Evolutionary conservation across 2,888 invertebrate genomes (phyloP).

Genomic region (Tiliacea citrago): DNA sequence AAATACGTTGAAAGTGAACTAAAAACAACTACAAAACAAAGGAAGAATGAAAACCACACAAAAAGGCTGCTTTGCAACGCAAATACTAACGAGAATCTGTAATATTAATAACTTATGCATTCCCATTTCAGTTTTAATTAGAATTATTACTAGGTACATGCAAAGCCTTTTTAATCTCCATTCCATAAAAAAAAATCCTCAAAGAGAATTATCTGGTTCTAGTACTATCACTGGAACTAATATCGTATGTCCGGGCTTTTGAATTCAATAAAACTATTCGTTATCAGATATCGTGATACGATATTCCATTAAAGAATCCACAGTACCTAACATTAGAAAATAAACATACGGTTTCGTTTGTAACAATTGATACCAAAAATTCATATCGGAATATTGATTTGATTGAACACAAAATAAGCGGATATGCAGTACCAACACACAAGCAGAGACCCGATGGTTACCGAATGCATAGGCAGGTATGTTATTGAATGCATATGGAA

Average conservation of each 20-base stretch:
- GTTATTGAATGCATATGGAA: slow-evolving; percentile 24
- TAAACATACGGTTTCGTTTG: not conserved
- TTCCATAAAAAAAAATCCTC: not conserved
- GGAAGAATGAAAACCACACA: not conserved
- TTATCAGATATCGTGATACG: too few species aligned
- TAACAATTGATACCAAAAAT: not conserved
- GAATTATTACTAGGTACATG: not conserved
- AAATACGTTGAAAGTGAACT: not conserved
- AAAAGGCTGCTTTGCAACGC: not conserved
- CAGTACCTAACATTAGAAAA: not conserved
- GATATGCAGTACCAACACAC: not conserved
- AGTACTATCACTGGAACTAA: not conserved
- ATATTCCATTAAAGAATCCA: not conserved
- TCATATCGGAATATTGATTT: slow-evolving; percentile 12
- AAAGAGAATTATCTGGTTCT: not conserved
- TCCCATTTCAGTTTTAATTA: slow-evolving; percentile 16
- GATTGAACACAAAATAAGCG: slow-evolving; percentile 16
- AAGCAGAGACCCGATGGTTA: not conserved
- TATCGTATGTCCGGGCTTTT: not conserved
- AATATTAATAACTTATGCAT: slow-evolving; percentile 1
- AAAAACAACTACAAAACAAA: slow-evolving; percentile 12
- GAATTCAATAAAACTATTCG: not conserved
- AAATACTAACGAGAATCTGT: slow-evolving; percentile 2
- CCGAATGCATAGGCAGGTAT: slow-evolving; percentile 8
- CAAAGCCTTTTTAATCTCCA: not conserved